Percentiles rank a stretch among this genome's conserved stretches.
These are phyloP conservation scores for Lamprotornis superbus DNA, from an alignment of 2,113 vertebrate genomes.

Conservation along the genomic window DNA sequence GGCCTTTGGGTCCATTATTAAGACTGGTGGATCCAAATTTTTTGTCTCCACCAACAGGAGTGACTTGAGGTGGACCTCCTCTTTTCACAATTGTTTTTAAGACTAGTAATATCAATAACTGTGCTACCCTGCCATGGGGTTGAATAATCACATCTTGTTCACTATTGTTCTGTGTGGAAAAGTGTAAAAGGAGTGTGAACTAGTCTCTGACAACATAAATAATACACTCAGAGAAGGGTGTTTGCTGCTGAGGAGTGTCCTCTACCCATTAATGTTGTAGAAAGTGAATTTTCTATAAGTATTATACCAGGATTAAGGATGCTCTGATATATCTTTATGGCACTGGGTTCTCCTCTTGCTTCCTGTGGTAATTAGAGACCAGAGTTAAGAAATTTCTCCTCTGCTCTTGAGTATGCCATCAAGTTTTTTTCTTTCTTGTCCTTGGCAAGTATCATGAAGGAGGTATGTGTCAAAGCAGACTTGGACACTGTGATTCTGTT, in stretches of 20 bases:
- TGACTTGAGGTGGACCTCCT: not conserved
- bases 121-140: not conserved
- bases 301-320: not conserved
- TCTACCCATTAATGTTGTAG: not conserved
- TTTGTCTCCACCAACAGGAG: not conserved
- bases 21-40: no score
- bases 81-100: not conserved
- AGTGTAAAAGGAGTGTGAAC: not conserved
- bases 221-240: not conserved
- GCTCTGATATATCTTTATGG: accelerated
- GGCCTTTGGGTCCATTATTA: no score
- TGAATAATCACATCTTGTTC: not conserved
- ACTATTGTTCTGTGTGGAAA: not conserved
- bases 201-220: not conserved
- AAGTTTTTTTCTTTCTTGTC: not conserved
- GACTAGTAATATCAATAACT: no score
- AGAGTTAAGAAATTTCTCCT: not conserved
- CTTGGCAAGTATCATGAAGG: not conserved
- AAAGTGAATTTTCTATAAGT: not conserved
- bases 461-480: not conserved
- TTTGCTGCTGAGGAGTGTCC: not conserved
- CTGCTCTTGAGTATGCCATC: not conserved
- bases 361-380: not conserved
- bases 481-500: not conserved
- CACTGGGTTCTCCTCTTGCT: not conserved